Evolutionary conservation across 2,888 invertebrate species (phyloP), one percentile per base, ranked within the genome.

Genomic region (Sepioteuthis lessoniana): DNA sequence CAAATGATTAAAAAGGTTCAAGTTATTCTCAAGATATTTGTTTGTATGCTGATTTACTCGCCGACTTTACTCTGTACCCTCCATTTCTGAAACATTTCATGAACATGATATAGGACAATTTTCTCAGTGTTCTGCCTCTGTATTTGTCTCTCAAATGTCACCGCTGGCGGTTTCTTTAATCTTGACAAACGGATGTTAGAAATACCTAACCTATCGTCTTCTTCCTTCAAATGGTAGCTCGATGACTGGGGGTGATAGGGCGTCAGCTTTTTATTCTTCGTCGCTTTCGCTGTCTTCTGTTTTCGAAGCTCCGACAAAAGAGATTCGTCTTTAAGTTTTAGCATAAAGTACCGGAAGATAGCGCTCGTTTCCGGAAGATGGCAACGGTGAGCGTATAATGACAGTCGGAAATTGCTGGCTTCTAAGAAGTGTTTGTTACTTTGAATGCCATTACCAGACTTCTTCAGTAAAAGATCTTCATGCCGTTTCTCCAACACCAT

Each of bases 401-500:
- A 93, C 38, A 93, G 25, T 7, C 93, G 47, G 55, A 93, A 93
- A 25, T 50, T 21, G 38, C 38, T 50, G 19, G 60, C 55, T 16
- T 93, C 50, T 50, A 38, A 38, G 31, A 50, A 93, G 55, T 60
- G 55, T 38, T 35, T 55, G 38, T 50, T 60, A 37, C 5, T 60
- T 37, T 50, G 93, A 1, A 60, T 31, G 47, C 46, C 28, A 28
- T 37, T 50, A 21, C 50, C 50, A 10, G 92, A 47, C 47, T 46
- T 92, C 47, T 94, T 95, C 94, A 96, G 96, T n/a, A 96, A 94
- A 94, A 96, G 94, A 60, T 95, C 95, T 94, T 95, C 96, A 92
- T 96, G 96, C 35, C 95, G 95, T 37, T 95, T 95, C 47, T 95
- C 95, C 46, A 96, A 94, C 38, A 95, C 94, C 46, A 96, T 95